A percentile compares a stretch with the other conserved stretches of the same genome.
phyloP scores from a whole-genome alignment of 2,888 invertebrate genomes.

The Punctoribates punctum region DNA sequence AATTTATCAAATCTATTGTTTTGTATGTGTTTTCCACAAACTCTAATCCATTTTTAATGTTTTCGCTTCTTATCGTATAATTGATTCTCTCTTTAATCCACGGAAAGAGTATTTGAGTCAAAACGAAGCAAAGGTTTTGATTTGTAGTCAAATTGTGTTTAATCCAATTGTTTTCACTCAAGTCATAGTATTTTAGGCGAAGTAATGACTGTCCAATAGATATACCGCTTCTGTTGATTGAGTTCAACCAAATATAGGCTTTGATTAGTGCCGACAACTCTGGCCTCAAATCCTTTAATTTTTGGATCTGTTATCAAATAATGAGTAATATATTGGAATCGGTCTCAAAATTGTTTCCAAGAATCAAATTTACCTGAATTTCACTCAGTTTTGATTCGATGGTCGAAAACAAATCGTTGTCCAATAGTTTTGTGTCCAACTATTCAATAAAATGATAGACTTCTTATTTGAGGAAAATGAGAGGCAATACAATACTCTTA shows the following conservation, averaged over 20 bases:
- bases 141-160: not conserved
- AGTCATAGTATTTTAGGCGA: constrained; percentile 18
- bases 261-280: constrained; percentile 31
- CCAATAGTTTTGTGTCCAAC: constrained; percentile 1
- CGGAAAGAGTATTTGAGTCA: constrained; percentile 4
- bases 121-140: not conserved
- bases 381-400: constrained; percentile 12
- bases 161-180: not conserved
- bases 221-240: not conserved
- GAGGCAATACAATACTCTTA: not conserved
- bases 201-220: constrained; percentile 23
- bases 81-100: constrained; percentile 12
- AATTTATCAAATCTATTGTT: constrained; percentile 20
- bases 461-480: too few relatives aligned
- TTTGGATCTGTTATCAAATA: not conserved
- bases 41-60: not conserved
- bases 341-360: not conserved
- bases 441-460: not conserved
- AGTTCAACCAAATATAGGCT: constrained; percentile 28
- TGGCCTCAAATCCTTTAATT: not conserved
- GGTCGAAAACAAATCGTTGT: not conserved
- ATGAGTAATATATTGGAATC: too few relatives aligned
- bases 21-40: not conserved
- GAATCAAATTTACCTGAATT: not conserved
- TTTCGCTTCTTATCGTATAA: not conserved